phyloP scores from a whole-genome alignment of 1,140 invertebrate species.

The Drosophila bocqueti region DNA sequence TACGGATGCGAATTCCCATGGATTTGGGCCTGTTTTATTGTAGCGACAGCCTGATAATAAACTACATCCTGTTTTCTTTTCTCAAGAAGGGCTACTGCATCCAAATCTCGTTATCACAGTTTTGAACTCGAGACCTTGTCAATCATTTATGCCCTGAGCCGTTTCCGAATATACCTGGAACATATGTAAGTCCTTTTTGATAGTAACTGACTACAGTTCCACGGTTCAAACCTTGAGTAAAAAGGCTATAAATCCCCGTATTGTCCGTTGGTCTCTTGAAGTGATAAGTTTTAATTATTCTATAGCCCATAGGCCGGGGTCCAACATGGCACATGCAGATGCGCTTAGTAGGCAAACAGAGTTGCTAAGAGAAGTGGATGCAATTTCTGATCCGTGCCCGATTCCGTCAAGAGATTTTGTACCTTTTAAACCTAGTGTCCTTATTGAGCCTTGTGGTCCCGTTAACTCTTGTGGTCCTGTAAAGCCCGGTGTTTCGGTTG shows the following conservation, averaged over 20 bases:
- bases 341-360: neutral
- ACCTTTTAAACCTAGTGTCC: too few species aligned
- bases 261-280: neutral
- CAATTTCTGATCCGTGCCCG: neutral
- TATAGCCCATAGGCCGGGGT: neutral
- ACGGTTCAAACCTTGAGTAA: conserved; percentile 7
- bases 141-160: neutral
- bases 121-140: neutral
- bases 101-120: neutral
- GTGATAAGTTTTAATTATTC: neutral
- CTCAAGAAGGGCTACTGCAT: neutral
- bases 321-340: neutral
- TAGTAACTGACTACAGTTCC: conserved; percentile 10
- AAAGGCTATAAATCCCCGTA: conserved; percentile 2
- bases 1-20: too few species aligned
- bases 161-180: neutral
- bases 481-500: too few species aligned
- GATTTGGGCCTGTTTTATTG: too few species aligned
- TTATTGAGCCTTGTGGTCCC: too few species aligned
- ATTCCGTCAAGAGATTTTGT: too few species aligned
- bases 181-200: conserved; percentile 11
- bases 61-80: neutral
- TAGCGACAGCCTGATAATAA: too few species aligned
- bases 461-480: too few species aligned
- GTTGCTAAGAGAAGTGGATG: neutral